Base-by-base conservation (phyloP, 1,140 invertebrate genomes). In the Latrodectus geometricus region DNA sequence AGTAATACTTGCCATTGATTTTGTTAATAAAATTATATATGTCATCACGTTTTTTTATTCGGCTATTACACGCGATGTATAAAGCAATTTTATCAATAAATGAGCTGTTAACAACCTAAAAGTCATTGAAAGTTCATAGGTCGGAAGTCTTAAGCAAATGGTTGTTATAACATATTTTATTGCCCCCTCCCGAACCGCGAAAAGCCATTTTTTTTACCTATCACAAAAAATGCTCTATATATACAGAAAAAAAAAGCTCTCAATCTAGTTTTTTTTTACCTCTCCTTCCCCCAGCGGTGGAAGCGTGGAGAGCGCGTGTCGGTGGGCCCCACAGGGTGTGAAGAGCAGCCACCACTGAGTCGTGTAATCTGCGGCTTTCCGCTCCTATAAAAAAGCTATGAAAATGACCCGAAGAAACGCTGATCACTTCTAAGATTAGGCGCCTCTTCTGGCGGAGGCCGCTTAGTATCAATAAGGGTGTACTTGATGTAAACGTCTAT, bases 321-420 rank as follows among this genome's bases (percentile, higher is more conserved):
- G 72, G 83, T 52, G 54, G 52, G 75, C 65, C 48, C 83, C 75
- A 9, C 9, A 49, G 72, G 72, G 72, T 74, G 69, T 65, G 54
- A 83, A 83, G 80, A 83, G 56, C 56, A 84, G 76, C 75, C 48
- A 86, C 74, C 56, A 35, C 72, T 56, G 79, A 56, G 79, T 74
- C 83, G 69, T 86, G 83, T 86, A 77, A 86, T 86, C 74, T 86
- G 74, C 20, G 83, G 83, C 66, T 83, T 82, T 73, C 49, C 56
- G 61, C 75, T 86, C 66, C 35, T 86, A 74, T 21, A 54, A 75
- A 66, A 79, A 68, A 83, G 52, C 35, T 35, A 76, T 20, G 56
- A 49, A 49, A 68, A 52, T 61, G 50, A 50, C 73, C 73, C 50
- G 14, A 79, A 79, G n/a, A 79, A 79, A 76, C 21, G 9, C 50